These are phyloP conservation scores for Sitodiplosis mosellana DNA, from an alignment of 1,140 invertebrate species.

Conservation along the genomic window DNA sequence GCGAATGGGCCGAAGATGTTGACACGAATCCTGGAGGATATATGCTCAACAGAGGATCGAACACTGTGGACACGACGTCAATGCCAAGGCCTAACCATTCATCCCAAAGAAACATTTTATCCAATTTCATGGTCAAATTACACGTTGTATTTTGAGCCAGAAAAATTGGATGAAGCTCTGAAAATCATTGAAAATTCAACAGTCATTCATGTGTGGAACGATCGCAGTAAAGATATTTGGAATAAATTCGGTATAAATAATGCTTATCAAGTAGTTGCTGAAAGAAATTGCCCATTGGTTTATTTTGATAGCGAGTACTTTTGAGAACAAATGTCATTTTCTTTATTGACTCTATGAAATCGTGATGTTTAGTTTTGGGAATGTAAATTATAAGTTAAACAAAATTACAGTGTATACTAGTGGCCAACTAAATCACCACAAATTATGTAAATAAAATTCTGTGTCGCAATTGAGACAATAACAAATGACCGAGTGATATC, in stretches of 20 bases:
- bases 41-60: not conserved
- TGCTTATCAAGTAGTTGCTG: not conserved
- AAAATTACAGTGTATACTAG: too few species aligned
- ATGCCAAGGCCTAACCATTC: not conserved
- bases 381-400: too few species aligned
- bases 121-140: not conserved
- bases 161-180: not conserved
- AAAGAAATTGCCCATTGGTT: slow-evolving; percentile 1
- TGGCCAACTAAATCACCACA: too few species aligned
- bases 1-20: not conserved
- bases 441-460: too few species aligned
- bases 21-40: not conserved
- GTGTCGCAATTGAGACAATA: too few species aligned
- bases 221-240: not conserved
- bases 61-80: not conserved
- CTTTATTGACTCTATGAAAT: too few species aligned
- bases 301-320: not conserved
- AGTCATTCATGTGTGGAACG: not conserved
- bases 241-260: not conserved
- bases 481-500: too few species aligned
- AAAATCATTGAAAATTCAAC: not conserved
- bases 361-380: too few species aligned
- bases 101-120: not conserved
- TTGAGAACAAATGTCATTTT: too few species aligned
- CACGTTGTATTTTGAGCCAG: not conserved